phyloP scores from a whole-genome alignment of 2,797 vertebrate species.

The Leuciscus waleckii region DNA sequence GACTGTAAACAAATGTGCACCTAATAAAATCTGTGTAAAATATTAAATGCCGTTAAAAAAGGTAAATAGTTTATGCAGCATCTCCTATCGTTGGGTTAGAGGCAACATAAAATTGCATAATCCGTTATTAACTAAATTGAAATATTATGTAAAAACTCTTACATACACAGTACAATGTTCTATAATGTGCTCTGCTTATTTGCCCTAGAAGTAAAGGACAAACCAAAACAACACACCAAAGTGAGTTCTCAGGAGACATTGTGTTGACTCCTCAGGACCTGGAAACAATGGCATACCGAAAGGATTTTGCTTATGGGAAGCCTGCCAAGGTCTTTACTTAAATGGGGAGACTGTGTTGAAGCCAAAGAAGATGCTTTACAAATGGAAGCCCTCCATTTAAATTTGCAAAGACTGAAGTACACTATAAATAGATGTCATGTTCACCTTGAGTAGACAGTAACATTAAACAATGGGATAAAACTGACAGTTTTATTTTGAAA shows the following conservation, averaged over 20 bases:
- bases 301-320: constrained; percentile 57
- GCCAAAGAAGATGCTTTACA: constrained; percentile 50
- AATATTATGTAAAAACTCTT: neutral
- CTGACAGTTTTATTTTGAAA: constrained; percentile 4
- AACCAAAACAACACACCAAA: constrained; percentile 53
- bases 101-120: constrained; percentile 14
- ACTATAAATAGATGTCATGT: constrained; percentile 46
- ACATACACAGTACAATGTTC: constrained; percentile 15
- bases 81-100: neutral
- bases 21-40: constrained; percentile 4
- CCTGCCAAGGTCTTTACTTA: constrained; percentile 60
- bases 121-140: constrained; percentile 33
- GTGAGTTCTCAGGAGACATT: constrained; percentile 57
- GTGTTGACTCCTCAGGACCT: constrained; percentile 47
- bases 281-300: constrained; percentile 56
- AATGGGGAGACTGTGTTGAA: constrained; percentile 51
- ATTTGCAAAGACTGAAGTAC: constrained; percentile 54
- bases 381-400: constrained; percentile 53
- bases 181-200: constrained; percentile 44
- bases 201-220: constrained; percentile 58
- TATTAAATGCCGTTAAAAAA: neutral
- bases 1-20: neutral
- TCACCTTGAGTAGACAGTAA: constrained; percentile 51
- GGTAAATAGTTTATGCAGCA: neutral
- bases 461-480: constrained; percentile 43